Conservation (phyloP, 2,888 invertebrate species). For the Drosophila affinis region DNA sequence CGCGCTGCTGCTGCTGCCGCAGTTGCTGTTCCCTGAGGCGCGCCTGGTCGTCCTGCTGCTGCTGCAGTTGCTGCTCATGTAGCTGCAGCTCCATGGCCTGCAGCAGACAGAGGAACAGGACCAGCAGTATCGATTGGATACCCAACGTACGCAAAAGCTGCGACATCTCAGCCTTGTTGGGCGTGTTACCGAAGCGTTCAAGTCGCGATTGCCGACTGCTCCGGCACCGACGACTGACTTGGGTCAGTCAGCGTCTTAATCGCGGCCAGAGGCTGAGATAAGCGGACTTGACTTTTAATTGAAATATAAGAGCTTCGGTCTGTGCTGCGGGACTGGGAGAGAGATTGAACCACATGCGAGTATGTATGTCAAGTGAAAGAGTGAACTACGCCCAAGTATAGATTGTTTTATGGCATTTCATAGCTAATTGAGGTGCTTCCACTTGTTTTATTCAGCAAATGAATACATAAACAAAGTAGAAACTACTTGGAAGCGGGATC, state of each 20-base stretch:
- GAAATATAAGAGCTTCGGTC: slow-evolving; percentile 42
- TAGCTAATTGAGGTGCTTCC: slow-evolving; percentile 11
- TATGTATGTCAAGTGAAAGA: slow-evolving; percentile 40
- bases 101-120: slow-evolving; percentile 64
- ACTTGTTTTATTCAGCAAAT: background rate
- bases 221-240: slow-evolving; percentile 33
- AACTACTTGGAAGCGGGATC: no score
- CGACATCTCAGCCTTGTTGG: slow-evolving; percentile 52
- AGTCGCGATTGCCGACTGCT: slow-evolving; percentile 63
- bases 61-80: slow-evolving; percentile 59
- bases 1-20: slow-evolving; percentile 57
- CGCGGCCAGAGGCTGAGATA: slow-evolving; percentile 59
- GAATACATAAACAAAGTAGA: background rate
- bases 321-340: background rate
- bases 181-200: slow-evolving; percentile 44
- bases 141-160: slow-evolving; percentile 58
- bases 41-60: slow-evolving; percentile 60
- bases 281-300: slow-evolving; percentile 63
- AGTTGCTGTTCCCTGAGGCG: slow-evolving; percentile 54
- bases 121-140: slow-evolving; percentile 64
- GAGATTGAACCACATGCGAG: slow-evolving; percentile 21
- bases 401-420: slow-evolving; percentile 17
- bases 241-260: slow-evolving; percentile 60
- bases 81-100: slow-evolving; percentile 63
- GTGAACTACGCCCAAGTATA: background rate